A percentile compares a stretch with the other conserved stretches of the same genome.
phyloP scores from a whole-genome alignment of 1,140 invertebrate genomes.

The Acromyrmex echinatior region DNA sequence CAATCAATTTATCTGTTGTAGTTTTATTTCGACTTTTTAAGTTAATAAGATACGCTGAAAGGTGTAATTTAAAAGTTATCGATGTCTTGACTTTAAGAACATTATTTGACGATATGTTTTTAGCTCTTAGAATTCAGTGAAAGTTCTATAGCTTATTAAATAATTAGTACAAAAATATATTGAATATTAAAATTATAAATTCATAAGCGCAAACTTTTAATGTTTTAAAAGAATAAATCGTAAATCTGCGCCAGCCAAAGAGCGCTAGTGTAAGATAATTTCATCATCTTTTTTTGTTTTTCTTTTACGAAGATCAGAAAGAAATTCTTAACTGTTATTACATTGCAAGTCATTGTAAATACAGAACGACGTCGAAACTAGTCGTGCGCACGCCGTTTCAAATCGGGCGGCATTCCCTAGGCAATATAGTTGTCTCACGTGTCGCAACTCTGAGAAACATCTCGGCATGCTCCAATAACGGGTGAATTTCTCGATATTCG shows the following conservation, averaged over 20 bases:
- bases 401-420: conserved; percentile 5
- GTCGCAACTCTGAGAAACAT: conserved; percentile 17
- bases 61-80: not conserved
- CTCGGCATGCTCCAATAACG: conserved; percentile 9
- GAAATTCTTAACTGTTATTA: not conserved
- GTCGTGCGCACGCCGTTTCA: not conserved
- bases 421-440: conserved; percentile 35
- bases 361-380: not conserved
- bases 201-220: not conserved
- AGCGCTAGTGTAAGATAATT: not conserved
- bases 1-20: not conserved
- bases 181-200: not conserved
- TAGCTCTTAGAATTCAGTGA: not conserved
- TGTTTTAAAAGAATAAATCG: not conserved
- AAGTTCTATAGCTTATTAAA: not conserved
- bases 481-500: conserved; percentile 25
- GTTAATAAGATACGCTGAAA: not conserved
- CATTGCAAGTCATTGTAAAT: conserved; percentile 1
- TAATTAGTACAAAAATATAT: conserved; percentile 17
- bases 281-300: not conserved
- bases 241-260: not conserved
- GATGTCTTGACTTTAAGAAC: not conserved
- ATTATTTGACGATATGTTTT: conserved; percentile 3
- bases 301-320: not conserved
- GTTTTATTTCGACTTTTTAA: not conserved